A percentile compares a stretch with the other conserved stretches of the same genome.
Evolutionary conservation across 2,888 invertebrate species (phyloP).

Genomic region (Erebia aethiops): DNA sequence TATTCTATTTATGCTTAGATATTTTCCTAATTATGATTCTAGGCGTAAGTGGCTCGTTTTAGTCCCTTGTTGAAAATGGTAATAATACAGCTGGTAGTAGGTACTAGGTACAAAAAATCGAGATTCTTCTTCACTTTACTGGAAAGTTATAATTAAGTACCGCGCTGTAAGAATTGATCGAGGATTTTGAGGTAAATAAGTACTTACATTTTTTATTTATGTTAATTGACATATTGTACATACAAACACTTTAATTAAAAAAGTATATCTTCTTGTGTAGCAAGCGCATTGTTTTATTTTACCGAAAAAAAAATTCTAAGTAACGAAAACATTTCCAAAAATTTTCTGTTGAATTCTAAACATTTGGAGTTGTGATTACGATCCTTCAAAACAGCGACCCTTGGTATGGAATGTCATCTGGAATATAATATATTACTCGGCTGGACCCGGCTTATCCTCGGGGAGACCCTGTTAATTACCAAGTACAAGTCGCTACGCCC

Average conservation of each 20-base stretch:
- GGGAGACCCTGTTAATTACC: slow-evolving; percentile 85
- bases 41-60: no score
- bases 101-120: no score
- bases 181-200: background rate
- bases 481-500: slow-evolving; percentile 81
- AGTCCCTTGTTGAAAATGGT: no score
- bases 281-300: background rate
- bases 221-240: no score
- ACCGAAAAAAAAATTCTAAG: slow-evolving; percentile 10
- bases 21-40: no score
- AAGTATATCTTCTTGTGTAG: background rate
- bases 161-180: no score
- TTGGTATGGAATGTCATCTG: slow-evolving; percentile 70
- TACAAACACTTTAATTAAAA: no score
- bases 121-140: no score
- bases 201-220: background rate
- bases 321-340: slow-evolving; percentile 31
- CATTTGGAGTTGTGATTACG: slow-evolving; percentile 61
- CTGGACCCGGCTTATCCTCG: slow-evolving; percentile 71
- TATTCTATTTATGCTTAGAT: no score
- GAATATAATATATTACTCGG: slow-evolving; percentile 78
- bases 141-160: no score
- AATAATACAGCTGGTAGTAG: no score
- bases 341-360: slow-evolving; percentile 40
- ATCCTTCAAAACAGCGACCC: slow-evolving; percentile 74